Evolutionary conservation across 1,140 invertebrate genomes (phyloP).

Genomic region (Centruroides vittatus): DNA sequence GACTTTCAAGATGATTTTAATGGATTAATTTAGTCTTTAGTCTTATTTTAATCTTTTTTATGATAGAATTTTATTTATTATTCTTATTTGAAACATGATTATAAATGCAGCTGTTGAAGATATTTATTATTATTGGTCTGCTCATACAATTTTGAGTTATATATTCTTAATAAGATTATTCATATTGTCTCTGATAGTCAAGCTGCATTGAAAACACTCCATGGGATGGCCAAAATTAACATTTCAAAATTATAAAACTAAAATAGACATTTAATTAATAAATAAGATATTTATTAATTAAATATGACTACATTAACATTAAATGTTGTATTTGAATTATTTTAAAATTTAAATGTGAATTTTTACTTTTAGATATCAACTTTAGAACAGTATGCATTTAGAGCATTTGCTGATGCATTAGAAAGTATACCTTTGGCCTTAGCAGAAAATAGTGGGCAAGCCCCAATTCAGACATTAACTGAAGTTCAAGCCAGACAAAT

Average conservation of each 20-base stretch:
- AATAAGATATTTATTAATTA: not conserved
- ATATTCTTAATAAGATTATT: no score
- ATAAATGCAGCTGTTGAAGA: no score
- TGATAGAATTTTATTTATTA: no score
- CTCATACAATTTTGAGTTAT: no score
- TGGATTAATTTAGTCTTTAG: no score
- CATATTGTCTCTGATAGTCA: no score
- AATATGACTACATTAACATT: no score
- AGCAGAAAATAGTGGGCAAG: constrained; percentile 90
- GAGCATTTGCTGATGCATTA: constrained; percentile 88
- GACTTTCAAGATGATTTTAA: no score
- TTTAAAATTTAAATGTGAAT: not conserved
- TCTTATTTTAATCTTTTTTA: no score
- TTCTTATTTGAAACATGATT: no score
- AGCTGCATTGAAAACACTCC: not conserved
- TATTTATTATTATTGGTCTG: no score
- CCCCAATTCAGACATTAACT: constrained; percentile 80
- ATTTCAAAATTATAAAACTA: not conserved
- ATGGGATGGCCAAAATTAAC: not conserved
- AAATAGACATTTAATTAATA: not conserved
- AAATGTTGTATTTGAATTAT: not conserved
- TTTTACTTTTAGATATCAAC: constrained; percentile 50
- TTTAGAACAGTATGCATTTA: constrained; percentile 93
- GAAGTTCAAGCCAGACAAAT: constrained; percentile 83
- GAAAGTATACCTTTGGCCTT: constrained; percentile 89